phyloP scores from a whole-genome alignment of 2,888 invertebrate genomes.

The Colostygia pectinataria region DNA sequence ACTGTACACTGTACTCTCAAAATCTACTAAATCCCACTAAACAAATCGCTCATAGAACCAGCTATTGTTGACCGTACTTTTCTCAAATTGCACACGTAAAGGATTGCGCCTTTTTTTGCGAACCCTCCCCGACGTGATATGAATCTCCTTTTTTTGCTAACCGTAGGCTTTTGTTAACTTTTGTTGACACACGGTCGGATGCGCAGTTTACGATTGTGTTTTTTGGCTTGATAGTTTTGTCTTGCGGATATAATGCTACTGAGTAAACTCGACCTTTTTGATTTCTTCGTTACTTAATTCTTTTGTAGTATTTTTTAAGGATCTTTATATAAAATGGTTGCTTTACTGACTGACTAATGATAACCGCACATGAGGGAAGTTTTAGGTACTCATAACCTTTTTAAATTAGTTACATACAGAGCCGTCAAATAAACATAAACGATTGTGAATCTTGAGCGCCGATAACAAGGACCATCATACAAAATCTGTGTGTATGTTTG shows the following conservation, averaged over 20 bases:
- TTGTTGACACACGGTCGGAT: slow-evolving; percentile 31
- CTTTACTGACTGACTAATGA: too few relatives aligned
- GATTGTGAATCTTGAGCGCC: too few relatives aligned
- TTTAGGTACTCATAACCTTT: too few relatives aligned
- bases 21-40: not conserved
- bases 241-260: slow-evolving; percentile 18
- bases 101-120: slow-evolving; percentile 26
- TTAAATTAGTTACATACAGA: too few relatives aligned
- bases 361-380: too few relatives aligned
- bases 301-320: slow-evolving; percentile 3
- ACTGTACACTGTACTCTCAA: too few relatives aligned
- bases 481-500: too few relatives aligned
- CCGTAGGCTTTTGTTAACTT: slow-evolving; percentile 14
- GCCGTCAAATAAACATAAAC: too few relatives aligned
- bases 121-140: slow-evolving; percentile 21
- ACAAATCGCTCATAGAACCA: slow-evolving; percentile 14
- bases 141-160: slow-evolving; percentile 25
- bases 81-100: slow-evolving; percentile 19
- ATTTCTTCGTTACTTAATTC: not conserved
- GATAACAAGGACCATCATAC: too few relatives aligned
- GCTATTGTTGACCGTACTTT: slow-evolving; percentile 17
- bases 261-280: slow-evolving; percentile 5
- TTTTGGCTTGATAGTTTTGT: slow-evolving; percentile 20
- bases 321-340: too few relatives aligned
- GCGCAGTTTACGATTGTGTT: slow-evolving; percentile 17